Percentiles rank a stretch among this genome's conserved stretches.
Evolutionary conservation across 2,797 vertebrate species (phyloP).

Genomic region (Hybognathus amarus): DNA sequence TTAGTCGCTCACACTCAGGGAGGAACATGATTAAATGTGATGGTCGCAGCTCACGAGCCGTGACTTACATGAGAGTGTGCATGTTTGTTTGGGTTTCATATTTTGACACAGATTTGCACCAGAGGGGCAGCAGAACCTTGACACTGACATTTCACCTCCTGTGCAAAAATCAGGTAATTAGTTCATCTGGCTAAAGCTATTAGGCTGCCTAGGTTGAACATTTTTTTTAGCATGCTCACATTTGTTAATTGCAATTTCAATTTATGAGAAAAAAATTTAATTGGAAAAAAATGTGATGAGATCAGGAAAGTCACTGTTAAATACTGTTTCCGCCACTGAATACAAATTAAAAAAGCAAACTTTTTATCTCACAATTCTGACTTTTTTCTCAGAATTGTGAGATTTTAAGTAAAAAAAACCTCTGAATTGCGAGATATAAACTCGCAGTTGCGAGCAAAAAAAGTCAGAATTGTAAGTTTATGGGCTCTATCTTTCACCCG

Average conservation of each 20-base stretch:
- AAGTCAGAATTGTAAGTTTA: too few species aligned
- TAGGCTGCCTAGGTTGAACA: neutral
- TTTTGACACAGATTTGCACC: constrained; percentile 13
- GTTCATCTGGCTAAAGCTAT: constrained; percentile 3
- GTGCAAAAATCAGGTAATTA: neutral
- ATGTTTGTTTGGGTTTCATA: constrained; percentile 28
- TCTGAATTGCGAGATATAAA: neutral
- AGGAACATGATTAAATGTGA: constrained; percentile 41
- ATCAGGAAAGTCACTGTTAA: neutral
- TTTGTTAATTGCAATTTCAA: constrained; percentile 1
- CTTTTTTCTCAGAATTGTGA: neutral
- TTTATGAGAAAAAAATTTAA: neutral
- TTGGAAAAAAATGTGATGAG: neutral
- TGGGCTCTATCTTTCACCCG: too few species aligned
- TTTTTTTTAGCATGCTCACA: constrained; percentile 4
- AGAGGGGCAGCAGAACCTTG: constrained; percentile 18
- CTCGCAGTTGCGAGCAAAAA: too few species aligned
- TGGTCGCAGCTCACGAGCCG: constrained; percentile 2
- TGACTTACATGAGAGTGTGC: constrained; percentile 22
- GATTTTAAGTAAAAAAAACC: neutral
- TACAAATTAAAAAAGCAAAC: too few species aligned
- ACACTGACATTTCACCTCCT: constrained; percentile 32
- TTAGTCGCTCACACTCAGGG: constrained; percentile 39
- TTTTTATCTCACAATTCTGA: neutral
- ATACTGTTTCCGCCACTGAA: neutral